These are phyloP conservation scores for Leptopilina syphax DNA, from an alignment of 2,888 invertebrate species.

Conservation along the genomic window DNA sequence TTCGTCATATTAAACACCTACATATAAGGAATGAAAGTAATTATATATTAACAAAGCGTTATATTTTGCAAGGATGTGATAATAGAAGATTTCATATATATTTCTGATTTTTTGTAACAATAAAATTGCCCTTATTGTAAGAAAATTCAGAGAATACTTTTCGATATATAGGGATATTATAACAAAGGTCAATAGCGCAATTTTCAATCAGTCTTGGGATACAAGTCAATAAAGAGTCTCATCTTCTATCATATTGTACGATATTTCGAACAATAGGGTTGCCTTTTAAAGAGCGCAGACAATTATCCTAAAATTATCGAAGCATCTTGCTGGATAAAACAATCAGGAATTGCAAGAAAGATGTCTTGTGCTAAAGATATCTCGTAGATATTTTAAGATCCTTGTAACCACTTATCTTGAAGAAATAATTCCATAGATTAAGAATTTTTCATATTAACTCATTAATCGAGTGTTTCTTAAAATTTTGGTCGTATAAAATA, in stretches of 20 bases:
- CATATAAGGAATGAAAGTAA: no score
- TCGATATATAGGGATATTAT: conserved; percentile 54
- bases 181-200: conserved; percentile 67
- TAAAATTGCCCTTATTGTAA: conserved; percentile 53
- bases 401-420: not conserved
- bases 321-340: conserved; percentile 36
- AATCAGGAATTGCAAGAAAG: conserved; percentile 31
- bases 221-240: conserved; percentile 68
- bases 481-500: no score
- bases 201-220: conserved; percentile 65
- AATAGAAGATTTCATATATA: not conserved
- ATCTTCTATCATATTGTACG: conserved; percentile 63
- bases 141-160: conserved; percentile 62
- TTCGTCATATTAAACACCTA: no score
- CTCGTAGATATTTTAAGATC: conserved; percentile 11
- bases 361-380: conserved; percentile 16
- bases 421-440: not conserved
- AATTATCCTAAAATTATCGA: conserved; percentile 53
- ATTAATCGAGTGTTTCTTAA: no score
- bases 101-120: not conserved
- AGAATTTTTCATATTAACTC: not conserved
- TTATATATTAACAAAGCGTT: no score
- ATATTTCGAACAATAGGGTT: conserved; percentile 68
- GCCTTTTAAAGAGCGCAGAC: conserved; percentile 44
- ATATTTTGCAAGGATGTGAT: no score